Conservation (phyloP, 1,140 invertebrate genomes). For the Hestina assimilis region DNA sequence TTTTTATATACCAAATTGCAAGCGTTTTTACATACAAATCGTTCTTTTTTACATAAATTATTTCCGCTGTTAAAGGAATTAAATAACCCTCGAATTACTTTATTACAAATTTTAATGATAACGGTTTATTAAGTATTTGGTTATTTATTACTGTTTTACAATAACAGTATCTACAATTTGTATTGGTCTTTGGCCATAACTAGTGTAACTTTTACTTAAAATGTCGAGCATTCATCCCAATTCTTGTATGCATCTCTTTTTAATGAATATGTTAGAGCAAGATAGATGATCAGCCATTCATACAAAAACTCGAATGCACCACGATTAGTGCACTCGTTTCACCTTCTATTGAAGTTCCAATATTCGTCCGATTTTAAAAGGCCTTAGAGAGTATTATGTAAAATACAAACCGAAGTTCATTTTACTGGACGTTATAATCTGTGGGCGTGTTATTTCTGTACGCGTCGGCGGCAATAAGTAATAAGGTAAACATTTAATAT, state of each 20-base stretch:
- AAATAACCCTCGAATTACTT: no score
- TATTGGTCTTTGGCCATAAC: no score
- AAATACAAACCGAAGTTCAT: conserved; percentile 36
- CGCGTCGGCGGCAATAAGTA: conserved; percentile 63
- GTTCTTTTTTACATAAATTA: no score
- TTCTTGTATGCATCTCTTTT: background rate
- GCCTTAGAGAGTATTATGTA: conserved; percentile 22
- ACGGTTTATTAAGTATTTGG: no score
- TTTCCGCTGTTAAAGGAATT: no score
- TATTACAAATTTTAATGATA: no score
- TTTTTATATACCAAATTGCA: no score
- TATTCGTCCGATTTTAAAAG: conserved; percentile 41
- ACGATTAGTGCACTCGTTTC: conserved; percentile 38
- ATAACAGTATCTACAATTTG: no score
- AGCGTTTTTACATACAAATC: no score
- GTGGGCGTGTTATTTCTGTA: conserved; percentile 62
- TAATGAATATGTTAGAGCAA: conserved; percentile 17
- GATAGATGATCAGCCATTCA: conserved; percentile 38
- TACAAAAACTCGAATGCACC: conserved; percentile 31
- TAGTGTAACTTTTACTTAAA: background rate
- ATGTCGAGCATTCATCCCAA: background rate
- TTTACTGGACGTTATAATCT: conserved; percentile 34
- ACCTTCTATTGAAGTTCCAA: conserved; percentile 42
- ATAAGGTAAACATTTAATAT: conserved; percentile 68
- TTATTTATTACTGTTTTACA: no score